Evolutionary conservation across 2,113 vertebrate genomes (phyloP), one percentile per base, ranked within the genome.

Genomic region (Limnothrissa miodon): DNA sequence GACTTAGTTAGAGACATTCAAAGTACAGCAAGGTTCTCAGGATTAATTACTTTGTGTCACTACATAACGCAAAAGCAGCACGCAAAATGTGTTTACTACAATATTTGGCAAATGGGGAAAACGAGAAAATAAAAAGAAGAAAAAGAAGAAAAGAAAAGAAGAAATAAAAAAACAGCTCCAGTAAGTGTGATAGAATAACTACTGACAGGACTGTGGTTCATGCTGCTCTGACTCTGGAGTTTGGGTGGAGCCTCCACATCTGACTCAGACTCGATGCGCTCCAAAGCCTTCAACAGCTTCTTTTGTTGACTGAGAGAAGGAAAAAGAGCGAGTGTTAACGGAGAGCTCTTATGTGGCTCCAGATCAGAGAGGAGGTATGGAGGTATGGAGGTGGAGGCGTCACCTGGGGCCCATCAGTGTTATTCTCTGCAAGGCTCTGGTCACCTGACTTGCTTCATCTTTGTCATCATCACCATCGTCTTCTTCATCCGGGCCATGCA

Each of bases 331-430:
- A 13, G 8, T n/a, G 25, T n/a, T 11, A 56, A 56, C 66, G 36
- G 33, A 29, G 25, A 36, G 13, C 29, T 2, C 29, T 36, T 74
- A 5, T 36, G 66, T 4, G 19, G 51, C 19, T 56, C 5, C 4
- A 33, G 66, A 33, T 74, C 66, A 74, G 66, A n/a, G 66, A 13
- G 29, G 66, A 74, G 66, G 66, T 39, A 2, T 74, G 13, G 62
- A 15, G 29, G 11, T 42, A n/a, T n/a, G 29, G 66, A 74, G 66
- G 66, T 39, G 13, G 62, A 15, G 29, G 11, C 6, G 39, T 19
- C 94, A 99, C 98, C 97, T 97, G 90, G 87, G 95, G 83, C 91
- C 96, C 92, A 96, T 92, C 48, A 95, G 93, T n/a, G 92, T 90
- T 51, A 93, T 94, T 83, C 90, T 93, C 89, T 96, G 93, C 82